Conservation (phyloP, 1,140 invertebrate species). For the Archivesica marissinica region DNA sequence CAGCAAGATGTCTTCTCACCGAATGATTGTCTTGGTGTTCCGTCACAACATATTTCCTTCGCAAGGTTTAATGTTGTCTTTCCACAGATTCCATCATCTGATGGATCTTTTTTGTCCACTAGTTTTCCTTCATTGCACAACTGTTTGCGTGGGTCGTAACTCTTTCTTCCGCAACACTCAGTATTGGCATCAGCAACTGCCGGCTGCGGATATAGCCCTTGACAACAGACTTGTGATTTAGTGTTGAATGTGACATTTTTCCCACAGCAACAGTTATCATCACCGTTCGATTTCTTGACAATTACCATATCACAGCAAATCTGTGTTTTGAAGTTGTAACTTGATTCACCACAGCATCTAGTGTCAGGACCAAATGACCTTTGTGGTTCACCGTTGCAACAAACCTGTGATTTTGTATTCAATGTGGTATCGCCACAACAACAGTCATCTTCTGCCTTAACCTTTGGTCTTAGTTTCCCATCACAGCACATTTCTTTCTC, state of each 20-base stretch:
- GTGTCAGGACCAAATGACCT: slow-evolving; percentile 31
- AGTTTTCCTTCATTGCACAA: slow-evolving; percentile 46
- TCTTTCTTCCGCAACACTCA: slow-evolving; percentile 46
- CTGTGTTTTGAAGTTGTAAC: slow-evolving; percentile 39
- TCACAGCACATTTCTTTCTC: slow-evolving; percentile 57
- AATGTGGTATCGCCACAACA: slow-evolving; percentile 56
- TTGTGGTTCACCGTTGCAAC: slow-evolving; percentile 54
- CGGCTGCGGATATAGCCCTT: slow-evolving; percentile 50
- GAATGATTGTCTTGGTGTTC: slow-evolving; percentile 11
- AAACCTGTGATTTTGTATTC: slow-evolving; percentile 28
- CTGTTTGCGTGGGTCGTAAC: slow-evolving; percentile 41
- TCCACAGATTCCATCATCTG: slow-evolving; percentile 52
- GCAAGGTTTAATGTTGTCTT: slow-evolving; percentile 41
- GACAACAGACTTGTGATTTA: slow-evolving; percentile 48
- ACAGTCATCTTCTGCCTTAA: slow-evolving; percentile 39
- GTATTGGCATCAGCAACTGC: slow-evolving; percentile 40
- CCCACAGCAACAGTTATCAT: slow-evolving; percentile 61
- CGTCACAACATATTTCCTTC: slow-evolving; percentile 55
- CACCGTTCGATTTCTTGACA: slow-evolving; percentile 27
- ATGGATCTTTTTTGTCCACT: slow-evolving; percentile 25
- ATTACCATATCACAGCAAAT: slow-evolving; percentile 52
- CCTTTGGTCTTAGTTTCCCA: slow-evolving; percentile 47
- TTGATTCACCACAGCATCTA: slow-evolving; percentile 51
- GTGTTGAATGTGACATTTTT: slow-evolving; percentile 50
- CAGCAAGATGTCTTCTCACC: slow-evolving; percentile 52